phyloP scores from a whole-genome alignment of 2,113 vertebrate species.

The Elaphurus davidianus region DNA sequence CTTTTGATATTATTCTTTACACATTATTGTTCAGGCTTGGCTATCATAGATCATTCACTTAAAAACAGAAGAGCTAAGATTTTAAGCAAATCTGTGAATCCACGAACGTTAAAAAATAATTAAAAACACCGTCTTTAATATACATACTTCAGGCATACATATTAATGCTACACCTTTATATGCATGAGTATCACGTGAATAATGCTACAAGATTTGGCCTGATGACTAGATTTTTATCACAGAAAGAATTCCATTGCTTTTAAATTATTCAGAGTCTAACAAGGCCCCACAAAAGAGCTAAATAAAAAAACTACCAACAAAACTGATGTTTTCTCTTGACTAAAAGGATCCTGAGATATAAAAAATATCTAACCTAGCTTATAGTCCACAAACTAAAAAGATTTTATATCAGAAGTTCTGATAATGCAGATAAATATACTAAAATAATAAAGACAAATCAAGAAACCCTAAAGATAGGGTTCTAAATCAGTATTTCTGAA shows the following conservation, averaged over 20 bases:
- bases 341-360: neutral
- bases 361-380: neutral
- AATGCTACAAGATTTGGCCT: constrained; percentile 28
- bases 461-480: neutral
- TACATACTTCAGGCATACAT: neutral
- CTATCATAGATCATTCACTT: neutral
- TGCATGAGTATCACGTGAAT: neutral
- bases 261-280: constrained; percentile 58
- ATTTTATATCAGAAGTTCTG: neutral
- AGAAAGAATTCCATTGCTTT: constrained; percentile 56
- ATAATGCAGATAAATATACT: neutral
- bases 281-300: neutral
- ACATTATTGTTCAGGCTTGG: neutral
- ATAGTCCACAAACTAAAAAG: neutral
- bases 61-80: neutral
- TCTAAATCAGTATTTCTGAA: neutral
- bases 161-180: neutral
- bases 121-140: neutral
- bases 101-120: neutral
- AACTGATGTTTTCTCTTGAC: neutral
- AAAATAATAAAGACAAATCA: neutral
- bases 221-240: constrained; percentile 65
- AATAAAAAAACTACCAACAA: constrained; percentile 19
- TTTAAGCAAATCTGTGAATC: constrained; percentile 1
- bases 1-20: neutral